phyloP scores from a whole-genome alignment of 2,888 invertebrate species.

The Yponomeuta plumbellus region DNA sequence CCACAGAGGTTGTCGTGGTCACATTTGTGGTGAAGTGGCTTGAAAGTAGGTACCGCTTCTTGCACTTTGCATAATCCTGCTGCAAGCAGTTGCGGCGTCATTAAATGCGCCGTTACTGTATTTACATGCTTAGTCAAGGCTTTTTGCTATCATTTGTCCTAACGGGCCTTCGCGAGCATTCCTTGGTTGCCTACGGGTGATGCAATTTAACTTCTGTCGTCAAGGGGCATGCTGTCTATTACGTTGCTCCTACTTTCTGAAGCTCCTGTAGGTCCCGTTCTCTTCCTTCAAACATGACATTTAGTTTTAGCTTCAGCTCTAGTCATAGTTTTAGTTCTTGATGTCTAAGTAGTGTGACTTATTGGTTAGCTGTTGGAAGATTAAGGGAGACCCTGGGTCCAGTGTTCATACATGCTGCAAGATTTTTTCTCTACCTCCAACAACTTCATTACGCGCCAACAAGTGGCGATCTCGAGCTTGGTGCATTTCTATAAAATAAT shows the following conservation, averaged over 20 bases:
- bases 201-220: background rate
- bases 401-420: too few species aligned
- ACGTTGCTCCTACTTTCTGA: background rate
- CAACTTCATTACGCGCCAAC: slow-evolving; percentile 11
- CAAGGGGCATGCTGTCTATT: background rate
- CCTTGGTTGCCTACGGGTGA: background rate
- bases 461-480: background rate
- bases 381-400: too few species aligned
- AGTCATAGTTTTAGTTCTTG: too few species aligned
- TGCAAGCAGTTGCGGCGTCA: background rate
- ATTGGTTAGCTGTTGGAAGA: too few species aligned
- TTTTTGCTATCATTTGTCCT: slow-evolving; percentile 5
- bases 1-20: background rate
- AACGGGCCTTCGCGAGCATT: background rate
- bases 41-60: too few species aligned
- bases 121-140: slow-evolving; percentile 1
- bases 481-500: background rate
- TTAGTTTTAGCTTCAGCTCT: too few species aligned
- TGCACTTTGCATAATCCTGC: background rate
- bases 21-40: background rate
- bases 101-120: slow-evolving; percentile 7
- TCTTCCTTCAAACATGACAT: too few species aligned
- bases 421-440: too few species aligned
- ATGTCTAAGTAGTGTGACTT: too few species aligned
- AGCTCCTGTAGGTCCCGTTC: background rate